Conservation (phyloP, 1,140 invertebrate genomes). For the Drosophila azteca region DNA sequence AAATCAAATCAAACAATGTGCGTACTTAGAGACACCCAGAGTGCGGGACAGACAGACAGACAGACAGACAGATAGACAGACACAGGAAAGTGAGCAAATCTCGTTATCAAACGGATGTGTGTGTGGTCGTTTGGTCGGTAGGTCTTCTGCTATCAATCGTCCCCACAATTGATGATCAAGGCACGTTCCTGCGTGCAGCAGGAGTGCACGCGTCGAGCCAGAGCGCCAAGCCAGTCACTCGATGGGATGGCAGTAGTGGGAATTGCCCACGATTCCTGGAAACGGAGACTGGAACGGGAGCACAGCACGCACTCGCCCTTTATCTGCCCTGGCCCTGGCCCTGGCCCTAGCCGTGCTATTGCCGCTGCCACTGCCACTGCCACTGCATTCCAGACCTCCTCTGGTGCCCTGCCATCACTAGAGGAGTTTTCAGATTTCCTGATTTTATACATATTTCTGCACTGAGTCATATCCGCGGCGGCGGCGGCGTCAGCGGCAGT, state of each 20-base stretch:
- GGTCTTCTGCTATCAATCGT: too few species aligned
- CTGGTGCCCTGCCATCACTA: not conserved
- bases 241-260: not conserved
- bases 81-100: conserved; percentile 1
- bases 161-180: too few species aligned
- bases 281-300: not conserved
- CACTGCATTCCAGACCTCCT: not conserved
- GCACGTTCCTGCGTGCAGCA: too few species aligned
- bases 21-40: conserved; percentile 3
- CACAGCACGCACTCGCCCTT: not conserved
- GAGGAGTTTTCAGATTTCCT: conserved; percentile 21
- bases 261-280: conserved; percentile 16
- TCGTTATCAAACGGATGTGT: conserved; percentile 42
- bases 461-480: conserved; percentile 35
- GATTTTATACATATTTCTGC: conserved; percentile 36
- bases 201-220: too few species aligned
- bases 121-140: too few species aligned
- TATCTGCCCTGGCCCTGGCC: not conserved
- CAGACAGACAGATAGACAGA: too few species aligned
- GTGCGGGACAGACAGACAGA: not conserved
- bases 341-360: too few species aligned
- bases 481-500: not conserved
- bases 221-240: too few species aligned
- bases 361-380: too few species aligned
- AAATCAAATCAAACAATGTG: conserved; percentile 16